These are phyloP conservation scores for Pristionchus mayeri DNA, from an alignment of 2,888 invertebrate species.

Conservation along the genomic window DNA sequence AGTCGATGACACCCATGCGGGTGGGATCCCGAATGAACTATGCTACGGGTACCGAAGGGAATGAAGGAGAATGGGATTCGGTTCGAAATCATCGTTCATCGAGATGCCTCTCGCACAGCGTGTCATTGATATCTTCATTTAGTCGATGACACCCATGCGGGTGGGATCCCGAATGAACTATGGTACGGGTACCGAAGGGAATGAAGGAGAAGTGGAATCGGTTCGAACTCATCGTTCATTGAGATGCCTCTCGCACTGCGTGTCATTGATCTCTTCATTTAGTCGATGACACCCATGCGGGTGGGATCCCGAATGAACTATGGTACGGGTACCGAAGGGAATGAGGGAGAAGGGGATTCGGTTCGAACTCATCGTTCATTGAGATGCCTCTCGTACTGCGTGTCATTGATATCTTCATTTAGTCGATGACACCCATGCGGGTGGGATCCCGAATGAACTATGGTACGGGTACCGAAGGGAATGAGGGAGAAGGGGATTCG, in stretches of 20 bases:
- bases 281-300: conserved; percentile 15
- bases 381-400: too few species aligned
- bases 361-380: not conserved
- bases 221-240: not conserved
- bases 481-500: too few species aligned
- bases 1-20: conserved; percentile 3
- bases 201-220: not conserved
- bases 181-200: not conserved
- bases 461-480: too few species aligned
- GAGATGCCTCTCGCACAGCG: not conserved
- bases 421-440: too few species aligned
- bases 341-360: not conserved
- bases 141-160: not conserved
- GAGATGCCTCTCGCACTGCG: conserved; percentile 9
- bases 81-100: not conserved
- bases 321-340: not conserved
- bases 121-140: not conserved
- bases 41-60: too few species aligned
- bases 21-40: not conserved
- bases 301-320: not conserved
- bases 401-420: too few species aligned
- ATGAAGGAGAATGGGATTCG: too few species aligned
- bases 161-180: not conserved
- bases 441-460: too few species aligned
- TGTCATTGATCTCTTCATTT: not conserved